Conservation (phyloP, 2,797 vertebrate genomes). For the Mormyrus hasselquistii region DNA sequence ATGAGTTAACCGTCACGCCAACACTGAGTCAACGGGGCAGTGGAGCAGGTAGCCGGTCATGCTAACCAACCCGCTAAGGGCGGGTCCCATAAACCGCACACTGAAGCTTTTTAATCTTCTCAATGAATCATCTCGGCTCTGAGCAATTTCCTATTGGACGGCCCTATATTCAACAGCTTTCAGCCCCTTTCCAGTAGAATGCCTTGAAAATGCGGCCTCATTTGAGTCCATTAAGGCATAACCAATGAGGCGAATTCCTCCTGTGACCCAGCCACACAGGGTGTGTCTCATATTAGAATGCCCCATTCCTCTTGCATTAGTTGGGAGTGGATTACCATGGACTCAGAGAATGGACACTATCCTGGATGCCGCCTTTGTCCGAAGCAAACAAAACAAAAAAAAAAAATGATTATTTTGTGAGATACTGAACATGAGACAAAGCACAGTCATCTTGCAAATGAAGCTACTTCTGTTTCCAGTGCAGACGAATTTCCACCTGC, state of each 20-base stretch:
- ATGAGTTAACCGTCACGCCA: background rate
- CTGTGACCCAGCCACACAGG: background rate
- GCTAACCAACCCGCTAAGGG: background rate
- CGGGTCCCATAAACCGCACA: background rate
- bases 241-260: constrained; percentile 14
- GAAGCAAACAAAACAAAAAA: background rate
- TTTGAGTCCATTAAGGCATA: constrained; percentile 16
- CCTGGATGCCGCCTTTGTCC: background rate
- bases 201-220: background rate
- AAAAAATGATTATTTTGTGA: background rate
- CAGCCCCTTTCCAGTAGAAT: background rate
- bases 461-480: background rate
- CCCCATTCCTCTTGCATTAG: background rate
- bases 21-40: background rate
- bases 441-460: background rate
- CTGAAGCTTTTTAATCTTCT: constrained; percentile 15
- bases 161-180: background rate
- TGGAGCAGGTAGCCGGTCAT: background rate
- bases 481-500: background rate
- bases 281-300: background rate
- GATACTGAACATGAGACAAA: background rate
- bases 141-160: constrained; percentile 8
- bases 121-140: constrained; percentile 14
- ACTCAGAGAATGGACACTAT: background rate
- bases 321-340: constrained; percentile 1